phyloP scores from a whole-genome alignment of 2,888 invertebrate species.

The Vesta saturnalis region DNA sequence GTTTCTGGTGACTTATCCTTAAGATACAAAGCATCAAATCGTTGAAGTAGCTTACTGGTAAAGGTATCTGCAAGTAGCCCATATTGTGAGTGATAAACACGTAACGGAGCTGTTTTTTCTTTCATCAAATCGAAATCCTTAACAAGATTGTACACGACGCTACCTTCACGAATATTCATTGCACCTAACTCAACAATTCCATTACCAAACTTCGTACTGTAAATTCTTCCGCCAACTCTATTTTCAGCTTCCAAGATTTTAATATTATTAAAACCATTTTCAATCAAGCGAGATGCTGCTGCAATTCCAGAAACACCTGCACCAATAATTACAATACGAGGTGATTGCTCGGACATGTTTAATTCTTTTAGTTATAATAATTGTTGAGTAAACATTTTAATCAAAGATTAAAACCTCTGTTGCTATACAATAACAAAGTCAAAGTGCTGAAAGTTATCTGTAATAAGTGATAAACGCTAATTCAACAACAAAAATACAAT shows the following conservation, averaged over 20 bases:
- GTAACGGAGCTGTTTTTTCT: conserved; percentile 58
- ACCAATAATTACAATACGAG: conserved; percentile 66
- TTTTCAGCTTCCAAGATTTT: conserved; percentile 61
- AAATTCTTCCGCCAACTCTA: conserved; percentile 56
- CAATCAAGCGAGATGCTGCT: conserved; percentile 63
- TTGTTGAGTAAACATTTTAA: too few relatives aligned
- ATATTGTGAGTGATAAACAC: conserved; percentile 51
- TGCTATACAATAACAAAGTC: too few relatives aligned
- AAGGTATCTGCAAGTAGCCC: conserved; percentile 49
- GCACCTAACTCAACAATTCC: conserved; percentile 53
- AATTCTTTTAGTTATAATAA: too few relatives aligned
- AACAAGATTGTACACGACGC: conserved; percentile 55
- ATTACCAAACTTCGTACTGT: conserved; percentile 39
- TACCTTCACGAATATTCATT: conserved; percentile 58
- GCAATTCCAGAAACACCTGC: conserved; percentile 68
- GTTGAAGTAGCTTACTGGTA: conserved; percentile 40
- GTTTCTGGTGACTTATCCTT: background rate
- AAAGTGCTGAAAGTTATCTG: too few relatives aligned
- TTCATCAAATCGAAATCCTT: conserved; percentile 52
- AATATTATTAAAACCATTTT: conserved; percentile 62
- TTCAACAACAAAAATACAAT: too few relatives aligned
- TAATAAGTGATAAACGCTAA: too few relatives aligned
- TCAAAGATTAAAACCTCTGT: too few relatives aligned
- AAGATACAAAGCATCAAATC: background rate
- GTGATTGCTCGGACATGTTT: too few relatives aligned